A percentile compares a stretch with the other conserved stretches of the same genome.
Evolutionary conservation across 2,797 vertebrate species (phyloP).

Genomic region (Dicrostonyx torquatus): DNA sequence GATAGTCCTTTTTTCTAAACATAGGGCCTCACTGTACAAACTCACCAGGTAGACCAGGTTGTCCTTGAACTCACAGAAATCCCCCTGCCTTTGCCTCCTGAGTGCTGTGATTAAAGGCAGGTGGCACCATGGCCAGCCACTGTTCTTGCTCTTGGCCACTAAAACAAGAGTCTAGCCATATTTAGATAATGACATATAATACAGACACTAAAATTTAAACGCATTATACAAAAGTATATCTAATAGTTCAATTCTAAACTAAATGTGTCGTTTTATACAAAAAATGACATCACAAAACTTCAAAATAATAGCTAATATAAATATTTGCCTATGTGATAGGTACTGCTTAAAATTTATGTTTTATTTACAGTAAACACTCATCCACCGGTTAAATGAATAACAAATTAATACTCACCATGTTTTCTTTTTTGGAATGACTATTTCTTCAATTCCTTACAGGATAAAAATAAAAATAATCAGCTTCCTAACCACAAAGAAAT

Average conservation of each 20-base stretch:
- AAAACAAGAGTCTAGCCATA: background rate
- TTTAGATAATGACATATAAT: background rate
- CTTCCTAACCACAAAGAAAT: background rate
- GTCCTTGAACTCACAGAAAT: background rate
- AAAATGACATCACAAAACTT: background rate
- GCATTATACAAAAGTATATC: background rate
- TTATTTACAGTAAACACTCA: background rate
- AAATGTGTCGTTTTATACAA: background rate
- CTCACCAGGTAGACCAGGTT: background rate
- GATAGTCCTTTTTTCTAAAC: background rate
- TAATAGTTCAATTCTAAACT: slow-evolving; percentile 5
- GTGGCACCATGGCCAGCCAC: background rate
- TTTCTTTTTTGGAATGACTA: slow-evolving; percentile 93
- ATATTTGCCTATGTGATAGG: background rate
- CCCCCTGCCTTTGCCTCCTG: background rate
- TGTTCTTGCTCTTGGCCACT: background rate
- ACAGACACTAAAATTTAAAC: slow-evolving; percentile 5
- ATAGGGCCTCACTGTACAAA: background rate
- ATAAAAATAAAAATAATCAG: slow-evolving; percentile 48
- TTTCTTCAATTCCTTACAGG: slow-evolving; percentile 83
- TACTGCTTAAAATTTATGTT: background rate
- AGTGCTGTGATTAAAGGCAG: background rate
- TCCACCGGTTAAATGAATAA: slow-evolving; percentile 19
- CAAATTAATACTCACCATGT: slow-evolving; percentile 89
- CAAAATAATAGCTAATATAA: background rate